Evolutionary conservation across 2,888 invertebrate species (phyloP).

Genomic region (Acronicta psi): DNA sequence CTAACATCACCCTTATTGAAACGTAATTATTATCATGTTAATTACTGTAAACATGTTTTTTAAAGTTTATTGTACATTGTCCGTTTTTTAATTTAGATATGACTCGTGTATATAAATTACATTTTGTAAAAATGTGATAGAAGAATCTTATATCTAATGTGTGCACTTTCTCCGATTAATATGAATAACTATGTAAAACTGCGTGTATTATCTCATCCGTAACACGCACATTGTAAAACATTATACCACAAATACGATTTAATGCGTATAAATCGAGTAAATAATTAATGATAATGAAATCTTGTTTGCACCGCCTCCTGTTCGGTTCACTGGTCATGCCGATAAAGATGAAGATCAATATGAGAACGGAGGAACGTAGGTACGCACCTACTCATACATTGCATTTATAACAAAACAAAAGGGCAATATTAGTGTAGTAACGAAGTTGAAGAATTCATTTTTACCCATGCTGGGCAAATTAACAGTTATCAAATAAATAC

Average conservation of each 20-base stretch:
- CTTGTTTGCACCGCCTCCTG: constrained; percentile 35
- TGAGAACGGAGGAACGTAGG: constrained; percentile 15
- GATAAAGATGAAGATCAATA: constrained; percentile 40
- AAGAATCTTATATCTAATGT: neutral
- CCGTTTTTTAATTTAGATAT: too few relatives aligned
- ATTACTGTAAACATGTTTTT: constrained; percentile 1
- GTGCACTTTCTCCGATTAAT: constrained; percentile 18
- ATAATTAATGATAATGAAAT: constrained; percentile 42
- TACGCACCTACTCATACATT: neutral
- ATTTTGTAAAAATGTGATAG: neutral
- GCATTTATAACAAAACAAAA: neutral
- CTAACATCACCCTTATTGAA: too few relatives aligned
- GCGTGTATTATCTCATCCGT: constrained; percentile 14
- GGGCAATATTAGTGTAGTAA: too few relatives aligned
- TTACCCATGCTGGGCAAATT: too few relatives aligned
- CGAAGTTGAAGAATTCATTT: too few relatives aligned
- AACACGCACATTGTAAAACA: constrained; percentile 30
- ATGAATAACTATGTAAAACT: constrained; percentile 10
- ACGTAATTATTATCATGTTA: neutral
- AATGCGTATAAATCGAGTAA: constrained; percentile 15
- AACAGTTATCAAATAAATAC: too few relatives aligned
- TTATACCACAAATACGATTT: constrained; percentile 14
- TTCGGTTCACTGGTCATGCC: constrained; percentile 42
- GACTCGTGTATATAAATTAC: too few relatives aligned
- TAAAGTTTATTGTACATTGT: neutral